phyloP scores from a whole-genome alignment of 2,113 vertebrate genomes.

The Brachyhypopomus gauderio region DNA sequence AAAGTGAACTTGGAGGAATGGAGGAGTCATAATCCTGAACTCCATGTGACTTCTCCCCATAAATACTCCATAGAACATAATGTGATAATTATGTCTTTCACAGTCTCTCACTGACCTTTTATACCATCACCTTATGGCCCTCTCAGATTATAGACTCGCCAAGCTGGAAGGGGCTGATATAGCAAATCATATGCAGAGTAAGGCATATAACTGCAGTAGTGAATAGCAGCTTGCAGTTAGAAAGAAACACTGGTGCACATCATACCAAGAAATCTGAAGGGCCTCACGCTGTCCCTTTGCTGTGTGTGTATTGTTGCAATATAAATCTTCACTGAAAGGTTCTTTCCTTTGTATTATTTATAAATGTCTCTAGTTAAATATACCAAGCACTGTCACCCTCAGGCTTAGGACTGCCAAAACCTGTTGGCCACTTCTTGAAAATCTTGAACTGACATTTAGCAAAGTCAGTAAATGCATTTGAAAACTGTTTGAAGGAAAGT shows the following conservation, averaged over 20 bases:
- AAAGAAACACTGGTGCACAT: slow-evolving; percentile 31
- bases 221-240: background rate
- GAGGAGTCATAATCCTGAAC: slow-evolving; percentile 55
- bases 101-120: slow-evolving; percentile 35
- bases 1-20: slow-evolving; percentile 47
- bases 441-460: slow-evolving; percentile 58
- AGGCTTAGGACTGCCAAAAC: slow-evolving; percentile 49
- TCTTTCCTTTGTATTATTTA: slow-evolving; percentile 72
- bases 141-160: background rate
- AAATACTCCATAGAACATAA: slow-evolving; percentile 48
- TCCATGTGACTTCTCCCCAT: slow-evolving; percentile 58
- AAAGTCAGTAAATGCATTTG: slow-evolving; percentile 19
- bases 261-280: slow-evolving; percentile 48
- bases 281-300: slow-evolving; percentile 56
- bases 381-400: slow-evolving; percentile 56
- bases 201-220: slow-evolving; percentile 22
- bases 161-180: background rate
- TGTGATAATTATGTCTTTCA: slow-evolving; percentile 56
- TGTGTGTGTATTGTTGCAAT: slow-evolving; percentile 55
- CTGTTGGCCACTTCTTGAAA: slow-evolving; percentile 51
- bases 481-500: background rate
- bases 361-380: slow-evolving; percentile 70
- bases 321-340: slow-evolving; percentile 67
- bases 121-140: background rate
- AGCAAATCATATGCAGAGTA: background rate